Conservation (phyloP, 2,888 invertebrate species). For the Plebejus melissa region DNA sequence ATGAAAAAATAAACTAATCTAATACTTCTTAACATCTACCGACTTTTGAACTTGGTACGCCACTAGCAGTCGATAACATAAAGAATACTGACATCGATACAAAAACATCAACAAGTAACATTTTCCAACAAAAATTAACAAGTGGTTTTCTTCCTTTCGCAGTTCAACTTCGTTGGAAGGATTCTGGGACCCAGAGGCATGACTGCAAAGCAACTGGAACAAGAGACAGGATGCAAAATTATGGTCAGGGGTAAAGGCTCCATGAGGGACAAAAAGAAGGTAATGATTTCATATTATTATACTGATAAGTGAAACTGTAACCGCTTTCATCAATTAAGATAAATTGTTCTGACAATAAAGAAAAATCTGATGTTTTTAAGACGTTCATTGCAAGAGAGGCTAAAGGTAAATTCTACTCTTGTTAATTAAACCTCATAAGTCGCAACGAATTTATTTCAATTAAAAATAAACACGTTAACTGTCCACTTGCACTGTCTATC, state of each 20-base stretch:
- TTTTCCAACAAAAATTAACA: neutral
- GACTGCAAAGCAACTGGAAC: constrained; percentile 99
- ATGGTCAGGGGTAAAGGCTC: constrained; percentile 99
- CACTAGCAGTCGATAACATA: neutral
- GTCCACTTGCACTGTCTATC: constrained; percentile 9
- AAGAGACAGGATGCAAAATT: constrained; percentile 99
- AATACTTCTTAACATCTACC: neutral
- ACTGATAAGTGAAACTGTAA: constrained; percentile 16
- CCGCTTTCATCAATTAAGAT: neutral
- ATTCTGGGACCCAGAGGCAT: constrained; percentile 99
- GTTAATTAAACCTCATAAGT: neutral
- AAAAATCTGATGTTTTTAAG: no score
- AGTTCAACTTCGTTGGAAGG: constrained; percentile 99
- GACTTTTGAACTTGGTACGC: neutral
- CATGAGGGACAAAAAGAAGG: constrained; percentile 99
- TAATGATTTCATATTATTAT: constrained; percentile 63
- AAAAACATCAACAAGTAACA: no score
- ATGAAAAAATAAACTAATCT: neutral
- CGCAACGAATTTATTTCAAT: neutral
- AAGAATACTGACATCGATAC: neutral
- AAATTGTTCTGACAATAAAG: neutral
- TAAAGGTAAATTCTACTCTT: neutral
- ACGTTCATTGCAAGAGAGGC: neutral
- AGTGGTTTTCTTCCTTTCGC: constrained; percentile 71
- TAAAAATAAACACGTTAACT: neutral